A percentile compares a stretch with the other conserved stretches of the same genome.
phyloP scores from a whole-genome alignment of 2,113 vertebrate genomes.

The Callocephalon fimbriatum region DNA sequence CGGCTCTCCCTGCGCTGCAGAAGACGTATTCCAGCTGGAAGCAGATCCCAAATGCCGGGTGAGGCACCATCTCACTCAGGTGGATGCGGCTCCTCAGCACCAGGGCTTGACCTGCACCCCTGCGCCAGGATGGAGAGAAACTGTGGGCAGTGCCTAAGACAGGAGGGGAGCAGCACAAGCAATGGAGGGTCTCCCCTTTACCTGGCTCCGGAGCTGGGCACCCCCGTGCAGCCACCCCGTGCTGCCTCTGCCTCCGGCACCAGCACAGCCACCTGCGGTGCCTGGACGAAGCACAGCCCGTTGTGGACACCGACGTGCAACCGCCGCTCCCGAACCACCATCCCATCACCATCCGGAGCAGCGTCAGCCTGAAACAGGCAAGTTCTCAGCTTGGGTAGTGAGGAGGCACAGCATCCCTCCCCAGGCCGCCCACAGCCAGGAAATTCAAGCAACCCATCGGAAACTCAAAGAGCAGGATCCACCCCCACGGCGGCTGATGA shows the following conservation, averaged over 20 bases:
- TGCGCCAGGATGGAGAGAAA: accelerated
- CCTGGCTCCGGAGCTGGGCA: conserved; percentile 69
- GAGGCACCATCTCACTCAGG: conserved; percentile 83
- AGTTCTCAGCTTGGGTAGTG: background rate
- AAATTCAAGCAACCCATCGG: background rate
- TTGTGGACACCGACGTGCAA: conserved; percentile 91
- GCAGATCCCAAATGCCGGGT: conserved; percentile 79
- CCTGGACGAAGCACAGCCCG: conserved; percentile 86
- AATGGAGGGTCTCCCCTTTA: background rate
- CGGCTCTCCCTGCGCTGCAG: conserved; percentile 62
- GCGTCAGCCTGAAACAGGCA: conserved; percentile 53
- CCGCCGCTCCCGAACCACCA: conserved; percentile 88
- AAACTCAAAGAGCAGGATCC: background rate
- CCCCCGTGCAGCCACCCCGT: background rate
- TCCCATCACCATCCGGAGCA: background rate
- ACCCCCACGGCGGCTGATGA: background rate
- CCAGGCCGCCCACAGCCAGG: accelerated
- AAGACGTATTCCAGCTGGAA: conserved; percentile 93
- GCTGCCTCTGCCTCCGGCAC: conserved; percentile 62
- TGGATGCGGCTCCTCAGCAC: conserved; percentile 87
- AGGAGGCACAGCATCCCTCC: background rate
- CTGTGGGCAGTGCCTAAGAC: accelerated
- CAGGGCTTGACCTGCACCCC: conserved; percentile 72
- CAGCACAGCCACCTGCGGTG: conserved; percentile 88
- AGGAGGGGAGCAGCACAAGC: accelerated